phyloP scores from a whole-genome alignment of 2,113 vertebrate genomes.

The Chelonoidis abingdonii region DNA sequence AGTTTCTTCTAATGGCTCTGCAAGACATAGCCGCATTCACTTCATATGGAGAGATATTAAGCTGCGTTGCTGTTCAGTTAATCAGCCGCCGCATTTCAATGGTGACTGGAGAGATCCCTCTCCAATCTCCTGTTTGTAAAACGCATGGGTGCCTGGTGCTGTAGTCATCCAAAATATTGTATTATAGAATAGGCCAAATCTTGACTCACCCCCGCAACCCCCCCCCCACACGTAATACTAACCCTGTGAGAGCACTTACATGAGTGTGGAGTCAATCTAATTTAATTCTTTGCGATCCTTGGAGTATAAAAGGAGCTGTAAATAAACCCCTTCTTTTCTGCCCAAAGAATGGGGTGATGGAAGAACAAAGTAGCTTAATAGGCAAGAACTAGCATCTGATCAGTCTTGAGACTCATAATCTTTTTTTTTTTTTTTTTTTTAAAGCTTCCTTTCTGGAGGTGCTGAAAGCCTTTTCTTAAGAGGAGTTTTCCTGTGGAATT shows the following conservation, averaged over 20 bases:
- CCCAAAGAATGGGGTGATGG: not conserved
- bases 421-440: not conserved
- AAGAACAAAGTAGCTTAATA: not conserved
- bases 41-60: not conserved
- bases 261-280: not conserved
- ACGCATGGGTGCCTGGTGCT: not conserved
- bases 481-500: not conserved
- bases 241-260: not conserved
- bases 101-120: not conserved
- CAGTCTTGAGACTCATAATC: not conserved
- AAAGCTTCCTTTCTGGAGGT: not conserved
- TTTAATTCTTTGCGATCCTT: not conserved
- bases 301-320: not conserved
- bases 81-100: not conserved
- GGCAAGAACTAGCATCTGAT: not conserved
- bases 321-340: not conserved
- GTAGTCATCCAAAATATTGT: not conserved
- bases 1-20: not conserved
- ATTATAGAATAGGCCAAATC: not conserved
- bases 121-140: not conserved
- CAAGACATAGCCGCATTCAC: not conserved
- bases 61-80: accelerated
- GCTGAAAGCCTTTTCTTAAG: not conserved
- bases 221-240: accelerated
- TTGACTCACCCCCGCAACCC: not conserved